Evolutionary conservation across 2,888 invertebrate genomes (phyloP), one percentile per base, ranked within the genome.

Genomic region (Agonopterix subpropinquella): DNA sequence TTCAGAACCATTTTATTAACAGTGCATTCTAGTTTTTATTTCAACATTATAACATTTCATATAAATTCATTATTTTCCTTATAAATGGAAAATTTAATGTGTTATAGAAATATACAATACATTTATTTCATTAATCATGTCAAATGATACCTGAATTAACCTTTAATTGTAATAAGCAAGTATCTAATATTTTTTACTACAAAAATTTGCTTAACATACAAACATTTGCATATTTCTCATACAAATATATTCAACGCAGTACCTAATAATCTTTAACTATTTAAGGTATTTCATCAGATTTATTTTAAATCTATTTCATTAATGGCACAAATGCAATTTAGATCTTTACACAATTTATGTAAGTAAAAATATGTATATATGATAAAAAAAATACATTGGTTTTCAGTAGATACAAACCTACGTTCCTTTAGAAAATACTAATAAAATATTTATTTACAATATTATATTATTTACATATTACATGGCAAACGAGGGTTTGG

Each of bases 401-500:
- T 52, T 52, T 49, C 48, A 47, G 53, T 67, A 59, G 54, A 56
- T 54, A 62, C 59, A 65, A 61, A 62, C 43, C 54, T 56, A 64
- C 59, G 62, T 57, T 56, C 41, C 18, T 11, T 41, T 36, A 43
- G 44, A 42, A 47, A 50, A 41, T 9, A 36, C 2, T 18, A 15
- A 35, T 47, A 44, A 44, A 41, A 46, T 41, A 42, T 42, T 47
- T 48, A 44, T 49, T 59, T 60, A 54, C 57, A 59, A 50, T 55
- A 55, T 53, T 57, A 63, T 58, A 59, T 58, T 68, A 70, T 68
- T 60, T 67, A 75, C 73, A 73, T 64, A 63, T 76, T 77, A 79
- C 73, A 85, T 85, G 85, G 85, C 85, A 85, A 76, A 81, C 76
- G 71, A 71, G 64, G 65, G 78, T 80, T 82, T 80, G 80, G 79